Evolutionary conservation across 2,797 vertebrate species (phyloP).

Genomic region (Malurus splendens): DNA sequence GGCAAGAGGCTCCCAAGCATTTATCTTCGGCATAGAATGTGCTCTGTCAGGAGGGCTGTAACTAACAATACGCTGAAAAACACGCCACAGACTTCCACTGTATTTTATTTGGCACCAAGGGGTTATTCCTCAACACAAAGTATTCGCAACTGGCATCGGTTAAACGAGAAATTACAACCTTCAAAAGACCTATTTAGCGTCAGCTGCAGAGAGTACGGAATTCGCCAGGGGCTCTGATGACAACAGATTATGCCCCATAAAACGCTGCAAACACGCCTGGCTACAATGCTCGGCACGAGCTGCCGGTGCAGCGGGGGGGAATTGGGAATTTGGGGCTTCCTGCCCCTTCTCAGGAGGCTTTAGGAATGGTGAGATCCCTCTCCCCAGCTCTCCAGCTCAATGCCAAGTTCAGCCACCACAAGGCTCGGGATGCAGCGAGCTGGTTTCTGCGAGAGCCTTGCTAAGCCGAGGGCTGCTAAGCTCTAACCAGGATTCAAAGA

Average conservation of each 20-base stretch:
- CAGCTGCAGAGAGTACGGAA: conserved; percentile 67
- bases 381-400: neutral
- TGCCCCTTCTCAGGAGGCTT: neutral
- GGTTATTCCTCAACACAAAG: conserved; percentile 72
- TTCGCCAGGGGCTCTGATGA: conserved; percentile 59
- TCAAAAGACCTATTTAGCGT: conserved; percentile 69
- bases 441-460: neutral
- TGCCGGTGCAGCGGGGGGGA: neutral
- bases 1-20: conserved; percentile 58
- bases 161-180: conserved; percentile 72
- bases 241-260: conserved; percentile 58
- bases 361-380: neutral
- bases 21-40: conserved; percentile 71
- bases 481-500: neutral
- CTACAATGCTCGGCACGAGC: neutral
- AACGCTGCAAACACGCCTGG: neutral
- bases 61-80: conserved; percentile 73
- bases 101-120: conserved; percentile 71
- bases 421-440: neutral
- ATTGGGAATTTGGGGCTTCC: neutral
- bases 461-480: neutral
- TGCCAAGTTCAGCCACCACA: neutral
- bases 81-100: conserved; percentile 69
- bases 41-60: conserved; percentile 70
- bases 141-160: conserved; percentile 67